A percentile compares a stretch with the other conserved stretches of the same genome.
Evolutionary conservation across 2,113 vertebrate species (phyloP).

Genomic region (Gobius niger): DNA sequence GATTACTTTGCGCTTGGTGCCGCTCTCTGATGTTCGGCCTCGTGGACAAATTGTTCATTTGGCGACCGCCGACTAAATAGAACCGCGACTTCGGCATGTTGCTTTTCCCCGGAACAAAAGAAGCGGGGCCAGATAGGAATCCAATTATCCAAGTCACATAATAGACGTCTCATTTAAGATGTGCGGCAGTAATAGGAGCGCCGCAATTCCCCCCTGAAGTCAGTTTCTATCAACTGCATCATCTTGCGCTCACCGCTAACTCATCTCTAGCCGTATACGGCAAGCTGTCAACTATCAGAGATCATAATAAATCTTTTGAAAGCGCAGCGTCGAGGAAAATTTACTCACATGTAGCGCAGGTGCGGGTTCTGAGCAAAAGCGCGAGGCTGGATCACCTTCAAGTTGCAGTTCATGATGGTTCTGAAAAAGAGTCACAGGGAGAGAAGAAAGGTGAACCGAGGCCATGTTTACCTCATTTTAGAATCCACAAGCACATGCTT

Average conservation of each 20-base stretch:
- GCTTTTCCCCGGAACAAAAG: conserved; percentile 55
- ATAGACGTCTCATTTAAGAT: conserved; percentile 71
- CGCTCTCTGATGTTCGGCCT: conserved; percentile 53
- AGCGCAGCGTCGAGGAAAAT: conserved; percentile 36
- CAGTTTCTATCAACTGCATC: conserved; percentile 57
- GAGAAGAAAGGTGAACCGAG: conserved; percentile 17
- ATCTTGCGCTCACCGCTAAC: conserved; percentile 47
- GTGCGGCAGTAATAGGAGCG: conserved; percentile 46
- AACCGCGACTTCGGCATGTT: conserved; percentile 56
- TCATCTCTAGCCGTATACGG: conserved; percentile 35
- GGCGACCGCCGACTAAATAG: conserved; percentile 62
- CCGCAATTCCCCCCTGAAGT: conserved; percentile 41
- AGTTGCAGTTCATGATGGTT: conserved; percentile 96
- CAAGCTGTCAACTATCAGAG: conserved; percentile 35
- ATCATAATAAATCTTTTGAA: conserved; percentile 43
- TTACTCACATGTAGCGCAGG: conserved; percentile 94
- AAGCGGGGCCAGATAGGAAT: conserved; percentile 57
- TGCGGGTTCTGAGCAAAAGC: conserved; percentile 95
- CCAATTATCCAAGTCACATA: conserved; percentile 71
- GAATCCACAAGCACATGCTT: too few relatives aligned
- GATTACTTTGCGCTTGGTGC: conserved; percentile 58
- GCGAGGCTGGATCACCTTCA: conserved; percentile 88
- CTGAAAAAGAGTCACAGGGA: conserved; percentile 69
- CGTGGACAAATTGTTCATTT: conserved; percentile 69
- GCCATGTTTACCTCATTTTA: background rate